Percentiles rank a stretch among this genome's conserved stretches.
These are phyloP conservation scores for Nymphalis polychloros DNA, from an alignment of 2,888 invertebrate species.

Conservation along the genomic window DNA sequence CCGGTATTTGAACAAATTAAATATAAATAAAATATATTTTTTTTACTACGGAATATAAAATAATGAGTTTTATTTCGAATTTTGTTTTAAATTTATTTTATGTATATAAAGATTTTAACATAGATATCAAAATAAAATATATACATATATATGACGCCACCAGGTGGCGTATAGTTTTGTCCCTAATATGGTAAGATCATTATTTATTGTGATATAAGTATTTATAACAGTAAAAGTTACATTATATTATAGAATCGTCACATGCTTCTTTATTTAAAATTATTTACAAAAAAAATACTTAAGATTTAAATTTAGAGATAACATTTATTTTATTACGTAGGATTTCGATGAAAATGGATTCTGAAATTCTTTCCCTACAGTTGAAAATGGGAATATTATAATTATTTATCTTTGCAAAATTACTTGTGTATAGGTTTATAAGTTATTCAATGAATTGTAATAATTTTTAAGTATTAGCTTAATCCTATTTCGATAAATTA, in stretches of 20 bases:
- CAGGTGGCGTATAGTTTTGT: background rate
- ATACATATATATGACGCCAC: background rate
- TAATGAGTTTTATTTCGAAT: constrained; percentile 14
- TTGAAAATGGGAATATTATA: too few species aligned
- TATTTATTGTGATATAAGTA: constrained; percentile 1
- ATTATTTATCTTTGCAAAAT: too few species aligned
- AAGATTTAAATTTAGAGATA: too few species aligned
- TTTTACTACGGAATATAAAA: constrained; percentile 1
- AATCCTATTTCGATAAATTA: too few species aligned
- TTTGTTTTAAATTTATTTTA: background rate
- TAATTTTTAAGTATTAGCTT: too few species aligned
- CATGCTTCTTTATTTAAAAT: background rate
- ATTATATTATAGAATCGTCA: background rate
- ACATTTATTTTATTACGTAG: too few species aligned
- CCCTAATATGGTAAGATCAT: constrained; percentile 2
- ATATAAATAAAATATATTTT: constrained; percentile 1
- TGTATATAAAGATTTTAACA: constrained; percentile 12
- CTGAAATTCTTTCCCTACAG: too few species aligned
- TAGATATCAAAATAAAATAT: constrained; percentile 11
- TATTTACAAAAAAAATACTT: too few species aligned
- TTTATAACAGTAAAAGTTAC: background rate
- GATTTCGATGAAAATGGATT: too few species aligned
- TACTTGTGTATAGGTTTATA: too few species aligned
- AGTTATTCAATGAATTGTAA: too few species aligned
- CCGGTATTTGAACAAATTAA: background rate